A percentile compares a stretch with the other conserved stretches of the same genome.
phyloP scores from a whole-genome alignment of 2,113 vertebrate genomes.

The Ochotona curzoniae region DNA sequence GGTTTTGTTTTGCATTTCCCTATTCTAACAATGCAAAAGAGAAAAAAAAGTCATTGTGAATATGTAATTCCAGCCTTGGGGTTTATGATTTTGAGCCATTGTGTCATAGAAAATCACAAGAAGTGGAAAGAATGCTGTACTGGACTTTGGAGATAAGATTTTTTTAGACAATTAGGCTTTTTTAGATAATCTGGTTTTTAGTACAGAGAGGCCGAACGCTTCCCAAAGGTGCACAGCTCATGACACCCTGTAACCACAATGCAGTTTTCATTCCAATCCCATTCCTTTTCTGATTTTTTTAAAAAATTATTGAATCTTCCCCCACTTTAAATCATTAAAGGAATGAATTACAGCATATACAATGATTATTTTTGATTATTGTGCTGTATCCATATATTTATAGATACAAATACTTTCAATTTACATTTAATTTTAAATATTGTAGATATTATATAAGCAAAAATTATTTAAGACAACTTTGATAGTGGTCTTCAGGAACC shows the following conservation, averaged over 20 bases:
- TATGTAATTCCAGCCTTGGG: neutral
- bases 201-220: neutral
- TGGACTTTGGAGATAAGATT: neutral
- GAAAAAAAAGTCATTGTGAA: neutral
- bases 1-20: neutral
- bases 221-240: neutral
- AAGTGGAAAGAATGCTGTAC: neutral
- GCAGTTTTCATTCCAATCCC: neutral
- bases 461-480: conserved; percentile 27
- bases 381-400: too few relatives aligned
- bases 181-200: neutral
- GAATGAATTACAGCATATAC: neutral
- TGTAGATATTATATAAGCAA: neutral
- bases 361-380: neutral
- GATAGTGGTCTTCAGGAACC: neutral
- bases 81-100: neutral
- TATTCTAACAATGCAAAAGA: neutral
- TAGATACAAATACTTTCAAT: neutral
- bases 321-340: neutral
- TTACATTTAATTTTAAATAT: conserved; percentile 34
- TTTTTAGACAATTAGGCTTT: neutral
- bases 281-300: neutral
- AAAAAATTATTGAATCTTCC: too few relatives aligned
- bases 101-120: neutral
- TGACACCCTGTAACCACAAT: neutral